Evolutionary conservation across 1,140 invertebrate genomes (phyloP).

Genomic region (Rhysida immarginata): DNA sequence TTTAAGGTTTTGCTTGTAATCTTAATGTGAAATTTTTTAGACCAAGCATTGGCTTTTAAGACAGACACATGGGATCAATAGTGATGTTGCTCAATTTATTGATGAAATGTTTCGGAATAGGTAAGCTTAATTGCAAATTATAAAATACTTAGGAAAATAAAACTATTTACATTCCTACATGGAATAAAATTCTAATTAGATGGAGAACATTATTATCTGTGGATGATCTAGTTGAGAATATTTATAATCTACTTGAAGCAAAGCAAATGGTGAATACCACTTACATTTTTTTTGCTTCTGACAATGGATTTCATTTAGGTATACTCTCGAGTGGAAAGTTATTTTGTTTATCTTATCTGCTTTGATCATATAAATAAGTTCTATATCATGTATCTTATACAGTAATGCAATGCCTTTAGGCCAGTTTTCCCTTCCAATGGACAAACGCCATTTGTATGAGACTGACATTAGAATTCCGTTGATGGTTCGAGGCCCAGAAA

Average conservation of each 20-base stretch:
- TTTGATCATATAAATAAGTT: no score
- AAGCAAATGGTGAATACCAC: slow-evolving; percentile 48
- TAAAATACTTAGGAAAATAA: no score
- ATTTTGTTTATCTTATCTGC: no score
- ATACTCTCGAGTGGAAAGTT: slow-evolving; percentile 13
- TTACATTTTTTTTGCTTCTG: slow-evolving; percentile 67
- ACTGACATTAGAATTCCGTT: slow-evolving; percentile 70
- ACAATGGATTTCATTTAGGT: slow-evolving; percentile 81
- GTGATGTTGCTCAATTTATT: background rate
- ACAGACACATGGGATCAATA: background rate
- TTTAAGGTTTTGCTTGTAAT: background rate
- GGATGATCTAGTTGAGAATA: slow-evolving; percentile 58
- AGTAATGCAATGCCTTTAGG: no score
- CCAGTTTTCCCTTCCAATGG: slow-evolving; percentile 67
- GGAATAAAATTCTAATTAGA: slow-evolving; percentile 25
- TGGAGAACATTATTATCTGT: slow-evolving; percentile 68
- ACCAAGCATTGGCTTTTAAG: background rate
- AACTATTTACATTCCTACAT: no score
- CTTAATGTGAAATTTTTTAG: background rate
- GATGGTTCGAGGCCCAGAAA: slow-evolving; percentile 54
- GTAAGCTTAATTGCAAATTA: background rate
- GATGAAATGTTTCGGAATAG: background rate
- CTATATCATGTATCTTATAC: no score
- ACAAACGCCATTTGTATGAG: slow-evolving; percentile 79
- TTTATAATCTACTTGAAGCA: slow-evolving; percentile 40